phyloP scores from a whole-genome alignment of 2,888 invertebrate genomes.

The Meteorus cinctellus region DNA sequence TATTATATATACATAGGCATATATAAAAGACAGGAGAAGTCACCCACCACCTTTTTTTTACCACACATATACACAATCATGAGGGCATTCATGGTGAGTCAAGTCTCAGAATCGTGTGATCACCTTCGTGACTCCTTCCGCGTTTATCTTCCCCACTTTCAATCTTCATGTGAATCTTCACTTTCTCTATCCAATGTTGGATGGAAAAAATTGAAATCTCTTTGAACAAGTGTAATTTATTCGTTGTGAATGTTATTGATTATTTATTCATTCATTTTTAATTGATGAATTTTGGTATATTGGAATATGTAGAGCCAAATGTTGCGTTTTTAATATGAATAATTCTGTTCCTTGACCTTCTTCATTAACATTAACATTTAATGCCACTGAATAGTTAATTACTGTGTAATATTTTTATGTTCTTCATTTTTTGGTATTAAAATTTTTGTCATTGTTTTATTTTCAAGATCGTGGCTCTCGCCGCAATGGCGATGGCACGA shows the following conservation, averaged over 20 bases:
- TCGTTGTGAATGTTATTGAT: too few relatives aligned
- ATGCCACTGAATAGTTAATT: neutral
- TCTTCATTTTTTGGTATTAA: neutral
- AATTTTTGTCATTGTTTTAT: neutral
- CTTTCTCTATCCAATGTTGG: slow-evolving; percentile 22
- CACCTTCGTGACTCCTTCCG: slow-evolving; percentile 27
- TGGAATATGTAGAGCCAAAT: too few relatives aligned
- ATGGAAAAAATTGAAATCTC: neutral
- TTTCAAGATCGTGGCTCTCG: slow-evolving; percentile 68
- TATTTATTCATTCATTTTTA: too few relatives aligned
- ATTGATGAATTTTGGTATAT: too few relatives aligned
- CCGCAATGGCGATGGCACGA: slow-evolving; percentile 69
- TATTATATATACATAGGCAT: neutral
- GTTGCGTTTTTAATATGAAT: too few relatives aligned
- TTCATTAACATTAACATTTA: too few relatives aligned
- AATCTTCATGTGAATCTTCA: slow-evolving; percentile 8
- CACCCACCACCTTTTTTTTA: slow-evolving; percentile 1
- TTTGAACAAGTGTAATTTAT: neutral
- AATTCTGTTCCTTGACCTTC: too few relatives aligned
- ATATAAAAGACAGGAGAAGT: neutral
- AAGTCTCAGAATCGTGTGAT: slow-evolving; percentile 29
- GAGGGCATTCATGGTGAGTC: slow-evolving; percentile 74
- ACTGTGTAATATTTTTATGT: neutral
- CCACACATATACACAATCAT: slow-evolving; percentile 60
- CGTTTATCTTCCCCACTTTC: slow-evolving; percentile 9